Evolutionary conservation across 2,797 vertebrate species (phyloP), one percentile per base, ranked within the genome.

Genomic region (Chrosomus eos): DNA sequence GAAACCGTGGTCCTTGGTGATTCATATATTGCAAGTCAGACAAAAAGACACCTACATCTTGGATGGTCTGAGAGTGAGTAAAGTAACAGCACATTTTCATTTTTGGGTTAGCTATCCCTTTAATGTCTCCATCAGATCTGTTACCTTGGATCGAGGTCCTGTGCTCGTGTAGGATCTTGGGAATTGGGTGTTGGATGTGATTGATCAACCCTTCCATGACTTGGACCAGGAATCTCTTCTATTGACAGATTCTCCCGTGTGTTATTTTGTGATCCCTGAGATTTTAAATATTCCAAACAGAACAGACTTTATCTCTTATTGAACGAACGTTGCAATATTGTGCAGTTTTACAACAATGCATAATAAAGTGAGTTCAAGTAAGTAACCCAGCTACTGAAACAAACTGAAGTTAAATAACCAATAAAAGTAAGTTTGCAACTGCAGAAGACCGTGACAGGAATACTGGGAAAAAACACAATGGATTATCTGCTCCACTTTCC

Each of bases 121-220:
- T 58, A 11, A 23, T 64, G 18, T 55, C 16, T 43, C 26, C 16
- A 45, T 70, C 33, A 28, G 1, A 51, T 62, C 4, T 21, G 5
- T n/a, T 58, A 84, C 82, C 74, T 60, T 55, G 48, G 10, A 31
- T 36, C 4, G 26, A 45, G 8, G 9, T 51, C 45, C 43, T 66
- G 23, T 28, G 43, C 0, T 53, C 3, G 18, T 9, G 21, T 26
- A 9, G 31, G 71, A n/a, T 58, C 28, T 28, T 66, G 36, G 18
- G 77, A 78, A 45, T 28, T 14, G 53, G 1, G 80, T 7, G 85
- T 14, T 72, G 81, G 67, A 21, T 60, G 0, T 75, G 90, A 45
- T 40, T 92, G 88, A 36, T 89, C 88, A 58, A 92, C 90, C 83
- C 90, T 90, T 87, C 86, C 91, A 64, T 89, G 83, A 55, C 2